Base-by-base conservation (phyloP, 2,888 invertebrate genomes). In the Agonopterix heracliana region DNA sequence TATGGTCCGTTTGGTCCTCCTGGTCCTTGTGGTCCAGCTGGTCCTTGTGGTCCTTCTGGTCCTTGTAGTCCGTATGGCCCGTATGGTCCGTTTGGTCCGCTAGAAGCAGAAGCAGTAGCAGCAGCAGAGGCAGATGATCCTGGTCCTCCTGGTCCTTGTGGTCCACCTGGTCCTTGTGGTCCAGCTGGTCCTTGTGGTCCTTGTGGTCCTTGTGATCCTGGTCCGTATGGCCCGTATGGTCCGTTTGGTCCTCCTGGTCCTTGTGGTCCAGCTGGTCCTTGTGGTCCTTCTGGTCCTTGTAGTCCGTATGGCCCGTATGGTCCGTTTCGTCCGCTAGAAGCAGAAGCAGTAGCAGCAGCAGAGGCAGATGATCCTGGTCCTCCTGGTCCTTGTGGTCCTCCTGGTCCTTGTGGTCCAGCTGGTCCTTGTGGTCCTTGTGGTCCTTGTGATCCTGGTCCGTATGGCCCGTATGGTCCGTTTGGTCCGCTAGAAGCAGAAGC, bases 381-480 rank as follows among this genome's bases (percentile, higher is more conserved):
- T 12, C 44, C 7, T 46, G 17, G 35, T n/a, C 49, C 49, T 5
- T 41, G 10, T 14, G 34, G 43, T 41, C 45, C 44, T 7, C n/a
- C 9, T 9, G 2, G 13, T 41, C 41, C 41, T 5, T 41, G 13
- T 34, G 9, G 9, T n/a, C n/a, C 34, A 13, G 35, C 35, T 10
- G 42, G 8, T 44, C 26, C 17, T 7, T 4, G 1, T 13, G 17
- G 26, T 5, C 26, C 45, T 13, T 9, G 13, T 17, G 9, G 45
- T 9, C 46, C 51, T 2, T 8, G 1, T 46, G 45, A 46, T 34
- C 51, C 53, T 57, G 51, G 47, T 46, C 52, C 53, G 4, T 47
- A 41, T 44, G 49, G 34, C 43, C 47, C 45, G 17, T 17, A 17
- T 8, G 13, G 9, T 26, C 41, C 44, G 13, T 48, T 40, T 9